phyloP scores from a whole-genome alignment of 2,797 vertebrate genomes.

The Triplophysa bombifrons region DNA sequence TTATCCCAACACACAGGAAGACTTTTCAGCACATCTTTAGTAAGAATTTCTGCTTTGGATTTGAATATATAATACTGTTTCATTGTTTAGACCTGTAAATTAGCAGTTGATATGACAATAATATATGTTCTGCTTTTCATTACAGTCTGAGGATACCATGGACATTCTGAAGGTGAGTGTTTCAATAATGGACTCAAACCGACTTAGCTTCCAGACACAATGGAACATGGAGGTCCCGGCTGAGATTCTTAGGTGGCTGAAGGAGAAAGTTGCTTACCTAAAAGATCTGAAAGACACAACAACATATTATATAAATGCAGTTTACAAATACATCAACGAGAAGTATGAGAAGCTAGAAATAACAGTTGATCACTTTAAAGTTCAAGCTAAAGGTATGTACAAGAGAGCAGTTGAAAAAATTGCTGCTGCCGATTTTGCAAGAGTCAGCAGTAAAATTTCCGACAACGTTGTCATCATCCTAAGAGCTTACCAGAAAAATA shows the following conservation, averaged over 20 bases:
- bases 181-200: conserved; percentile 69
- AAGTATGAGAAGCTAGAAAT: conserved; percentile 63
- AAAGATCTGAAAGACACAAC: conserved; percentile 69
- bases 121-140: conserved; percentile 42
- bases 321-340: conserved; percentile 63
- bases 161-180: conserved; percentile 80
- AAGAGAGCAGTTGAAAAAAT: conserved; percentile 70
- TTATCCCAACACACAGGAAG: conserved; percentile 68
- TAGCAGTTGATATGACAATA: not conserved
- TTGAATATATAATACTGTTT: conserved; percentile 3
- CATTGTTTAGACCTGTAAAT: not conserved
- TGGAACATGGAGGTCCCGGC: conserved; percentile 83
- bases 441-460: conserved; percentile 65
- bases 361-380: conserved; percentile 69
- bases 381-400: conserved; percentile 70
- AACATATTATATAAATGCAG: conserved; percentile 61
- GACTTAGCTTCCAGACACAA: conserved; percentile 77
- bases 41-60: conserved; percentile 64
- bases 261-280: conserved; percentile 75
- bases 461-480: conserved; percentile 69
- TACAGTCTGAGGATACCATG: conserved; percentile 81
- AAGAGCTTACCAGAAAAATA: conserved; percentile 69
- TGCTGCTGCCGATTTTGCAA: conserved; percentile 63
- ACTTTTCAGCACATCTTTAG: conserved; percentile 81
- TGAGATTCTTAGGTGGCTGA: conserved; percentile 75